A percentile compares a stretch with the other conserved stretches of the same genome.
Evolutionary conservation across 2,888 invertebrate species (phyloP).

Genomic region (Drosophila robusta): DNA sequence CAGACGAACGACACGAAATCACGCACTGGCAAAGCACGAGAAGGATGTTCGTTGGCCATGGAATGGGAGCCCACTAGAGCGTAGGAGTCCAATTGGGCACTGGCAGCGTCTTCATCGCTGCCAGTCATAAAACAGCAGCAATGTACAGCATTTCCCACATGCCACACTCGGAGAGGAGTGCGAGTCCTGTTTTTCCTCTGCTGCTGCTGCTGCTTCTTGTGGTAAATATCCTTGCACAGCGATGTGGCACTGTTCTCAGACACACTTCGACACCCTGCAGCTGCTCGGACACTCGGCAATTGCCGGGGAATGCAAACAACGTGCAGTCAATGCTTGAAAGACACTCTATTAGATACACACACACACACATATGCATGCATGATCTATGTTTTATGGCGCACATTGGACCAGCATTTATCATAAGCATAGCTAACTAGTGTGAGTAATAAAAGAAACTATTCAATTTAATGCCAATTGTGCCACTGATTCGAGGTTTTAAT

Average conservation of each 20-base stretch:
- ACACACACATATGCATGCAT: neutral
- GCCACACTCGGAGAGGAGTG: slow-evolving; percentile 49
- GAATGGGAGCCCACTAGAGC: slow-evolving; percentile 12
- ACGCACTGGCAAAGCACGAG: slow-evolving; percentile 34
- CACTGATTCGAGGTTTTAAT: too few relatives aligned
- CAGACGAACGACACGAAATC: slow-evolving; percentile 49
- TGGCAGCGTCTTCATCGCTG: slow-evolving; percentile 44
- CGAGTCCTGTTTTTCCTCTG: slow-evolving; percentile 35
- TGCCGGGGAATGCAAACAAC: slow-evolving; percentile 46
- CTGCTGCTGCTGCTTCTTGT: slow-evolving; percentile 27
- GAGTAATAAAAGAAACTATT: too few relatives aligned
- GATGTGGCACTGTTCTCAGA: slow-evolving; percentile 34
- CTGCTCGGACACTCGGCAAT: slow-evolving; percentile 28
- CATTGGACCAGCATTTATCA: neutral
- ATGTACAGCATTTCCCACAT: slow-evolving; percentile 60
- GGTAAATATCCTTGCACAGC: slow-evolving; percentile 49
- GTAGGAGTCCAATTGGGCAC: slow-evolving; percentile 41
- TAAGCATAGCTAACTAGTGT: neutral
- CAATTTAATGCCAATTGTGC: too few relatives aligned
- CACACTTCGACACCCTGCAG: slow-evolving; percentile 13
- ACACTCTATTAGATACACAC: slow-evolving; percentile 8
- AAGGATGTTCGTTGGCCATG: neutral
- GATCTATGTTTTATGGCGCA: neutral
- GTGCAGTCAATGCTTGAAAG: slow-evolving; percentile 13
- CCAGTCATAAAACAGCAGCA: slow-evolving; percentile 52